These are phyloP conservation scores for Chlorospingus flavigularis DNA, from an alignment of 2,797 vertebrate species.

Conservation along the genomic window DNA sequence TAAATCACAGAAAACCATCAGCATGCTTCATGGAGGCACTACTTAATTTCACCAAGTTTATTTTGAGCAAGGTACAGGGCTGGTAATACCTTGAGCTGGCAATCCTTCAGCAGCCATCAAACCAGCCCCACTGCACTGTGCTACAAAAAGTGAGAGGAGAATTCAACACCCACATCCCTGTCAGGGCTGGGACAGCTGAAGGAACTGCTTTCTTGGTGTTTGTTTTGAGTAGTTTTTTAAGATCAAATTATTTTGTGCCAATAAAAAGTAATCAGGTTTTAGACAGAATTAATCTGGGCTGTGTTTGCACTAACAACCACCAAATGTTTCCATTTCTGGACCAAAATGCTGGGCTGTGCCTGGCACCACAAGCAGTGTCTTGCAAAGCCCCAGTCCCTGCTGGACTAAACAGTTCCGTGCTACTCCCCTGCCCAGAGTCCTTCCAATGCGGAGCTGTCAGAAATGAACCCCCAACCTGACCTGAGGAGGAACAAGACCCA, in stretches of 20 bases:
- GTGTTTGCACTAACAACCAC: accelerated
- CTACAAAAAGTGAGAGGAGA: neutral
- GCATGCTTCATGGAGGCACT: neutral
- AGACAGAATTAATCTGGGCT: neutral
- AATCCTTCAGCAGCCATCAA: neutral
- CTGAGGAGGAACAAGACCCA: neutral
- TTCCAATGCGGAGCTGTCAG: neutral
- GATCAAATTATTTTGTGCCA: neutral
- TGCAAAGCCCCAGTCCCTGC: neutral
- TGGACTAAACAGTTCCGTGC: neutral
- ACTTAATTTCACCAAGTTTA: neutral
- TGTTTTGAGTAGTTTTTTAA: neutral
- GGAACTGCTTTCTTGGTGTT: neutral
- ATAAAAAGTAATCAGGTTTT: neutral
- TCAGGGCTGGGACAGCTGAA: neutral
- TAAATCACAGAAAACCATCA: neutral
- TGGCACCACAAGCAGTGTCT: neutral
- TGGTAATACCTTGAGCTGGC: neutral
- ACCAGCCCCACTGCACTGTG: neutral
- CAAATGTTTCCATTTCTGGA: accelerated
- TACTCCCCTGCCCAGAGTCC: neutral
- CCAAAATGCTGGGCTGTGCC: neutral
- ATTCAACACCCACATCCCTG: accelerated
- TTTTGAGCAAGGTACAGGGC: neutral
- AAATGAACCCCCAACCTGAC: neutral